Conservation (phyloP, 2,797 vertebrate species). For the Heteromormyrus szaboi region DNA sequence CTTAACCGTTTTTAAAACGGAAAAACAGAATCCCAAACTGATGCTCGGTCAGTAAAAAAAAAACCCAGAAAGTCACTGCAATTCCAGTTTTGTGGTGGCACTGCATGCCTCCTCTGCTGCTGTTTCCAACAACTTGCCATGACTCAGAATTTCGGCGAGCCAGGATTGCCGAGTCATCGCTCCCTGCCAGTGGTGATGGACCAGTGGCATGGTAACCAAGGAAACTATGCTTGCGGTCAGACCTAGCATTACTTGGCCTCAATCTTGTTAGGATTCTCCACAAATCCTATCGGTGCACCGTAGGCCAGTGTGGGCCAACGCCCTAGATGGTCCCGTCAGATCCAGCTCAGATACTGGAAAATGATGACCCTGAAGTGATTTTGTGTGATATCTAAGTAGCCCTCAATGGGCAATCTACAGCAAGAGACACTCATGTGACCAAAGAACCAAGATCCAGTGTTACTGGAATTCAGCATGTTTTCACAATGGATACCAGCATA, state of each 20-base stretch:
- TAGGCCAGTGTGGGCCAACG: neutral
- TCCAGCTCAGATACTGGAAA: neutral
- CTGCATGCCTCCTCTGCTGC: neutral
- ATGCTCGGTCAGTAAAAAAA: neutral
- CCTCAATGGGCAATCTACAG: neutral
- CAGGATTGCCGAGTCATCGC: neutral
- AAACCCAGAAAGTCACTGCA: neutral
- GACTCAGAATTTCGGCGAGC: neutral
- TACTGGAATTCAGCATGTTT: neutral
- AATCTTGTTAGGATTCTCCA: neutral
- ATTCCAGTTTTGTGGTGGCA: neutral
- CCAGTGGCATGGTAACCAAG: neutral
- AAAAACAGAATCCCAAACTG: neutral
- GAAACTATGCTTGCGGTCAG: neutral
- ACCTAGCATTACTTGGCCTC: neutral
- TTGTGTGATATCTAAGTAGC: neutral
- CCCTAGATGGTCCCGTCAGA: neutral
- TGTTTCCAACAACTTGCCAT: neutral
- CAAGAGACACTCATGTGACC: neutral
- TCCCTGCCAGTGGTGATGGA: neutral
- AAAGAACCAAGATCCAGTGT: neutral
- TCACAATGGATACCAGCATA: neutral
- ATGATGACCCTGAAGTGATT: neutral
- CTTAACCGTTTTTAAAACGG: neutral
- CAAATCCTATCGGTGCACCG: neutral